phyloP scores from a whole-genome alignment of 2,797 vertebrate genomes.

The Buceros bicornis region DNA sequence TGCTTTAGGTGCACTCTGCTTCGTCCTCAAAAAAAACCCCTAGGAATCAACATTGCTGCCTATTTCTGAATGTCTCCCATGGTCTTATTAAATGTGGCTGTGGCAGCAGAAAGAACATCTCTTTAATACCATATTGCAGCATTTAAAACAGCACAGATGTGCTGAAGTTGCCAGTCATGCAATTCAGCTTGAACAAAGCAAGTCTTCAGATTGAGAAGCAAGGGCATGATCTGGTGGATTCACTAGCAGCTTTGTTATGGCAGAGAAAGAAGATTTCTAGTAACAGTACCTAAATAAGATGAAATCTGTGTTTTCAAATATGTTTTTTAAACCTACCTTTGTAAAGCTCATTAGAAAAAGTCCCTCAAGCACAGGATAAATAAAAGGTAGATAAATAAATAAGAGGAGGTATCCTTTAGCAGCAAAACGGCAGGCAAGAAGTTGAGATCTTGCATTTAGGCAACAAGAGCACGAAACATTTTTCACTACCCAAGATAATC shows the following conservation, averaged over 20 bases:
- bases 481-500: not conserved
- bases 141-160: conserved; percentile 18
- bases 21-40: not conserved
- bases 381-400: not conserved
- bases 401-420: not conserved
- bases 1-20: not conserved
- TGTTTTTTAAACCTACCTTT: not conserved
- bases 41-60: conserved; percentile 41
- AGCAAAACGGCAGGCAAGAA: not conserved
- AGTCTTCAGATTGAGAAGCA: not conserved
- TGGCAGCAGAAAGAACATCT: conserved; percentile 1
- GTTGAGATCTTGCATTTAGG: not conserved
- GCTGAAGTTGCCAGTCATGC: not conserved
- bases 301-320: not conserved
- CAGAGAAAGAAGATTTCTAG: not conserved
- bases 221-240: not conserved
- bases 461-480: not conserved
- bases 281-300: not conserved
- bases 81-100: conserved; percentile 28
- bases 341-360: not conserved
- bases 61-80: conserved; percentile 56
- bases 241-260: not conserved
- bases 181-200: not conserved
- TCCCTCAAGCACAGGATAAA: not conserved
- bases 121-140: not conserved